These are phyloP conservation scores for Mustela nigripes DNA, from an alignment of 2,113 vertebrate genomes.

Conservation along the genomic window DNA sequence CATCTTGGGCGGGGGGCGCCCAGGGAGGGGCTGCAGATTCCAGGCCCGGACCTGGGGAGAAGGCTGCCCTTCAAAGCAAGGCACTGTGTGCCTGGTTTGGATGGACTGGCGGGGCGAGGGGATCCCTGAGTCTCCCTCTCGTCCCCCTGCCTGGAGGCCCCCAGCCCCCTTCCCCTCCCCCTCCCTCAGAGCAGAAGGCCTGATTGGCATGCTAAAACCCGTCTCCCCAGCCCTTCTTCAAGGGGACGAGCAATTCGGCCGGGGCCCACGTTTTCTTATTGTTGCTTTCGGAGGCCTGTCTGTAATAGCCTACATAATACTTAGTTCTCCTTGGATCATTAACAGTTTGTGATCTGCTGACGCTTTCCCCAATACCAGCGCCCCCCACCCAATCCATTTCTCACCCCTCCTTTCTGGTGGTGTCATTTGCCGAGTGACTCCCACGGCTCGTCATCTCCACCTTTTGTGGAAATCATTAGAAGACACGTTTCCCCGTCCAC, in stretches of 20 bases:
- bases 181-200: neutral
- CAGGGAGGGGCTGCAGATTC: slow-evolving; percentile 36
- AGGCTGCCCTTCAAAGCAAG: slow-evolving; percentile 82
- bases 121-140: neutral
- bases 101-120: neutral
- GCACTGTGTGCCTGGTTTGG: slow-evolving; percentile 68
- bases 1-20: slow-evolving; percentile 65
- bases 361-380: neutral
- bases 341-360: slow-evolving; percentile 68
- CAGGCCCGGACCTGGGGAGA: slow-evolving; percentile 72
- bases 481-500: neutral
- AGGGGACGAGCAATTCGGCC: neutral
- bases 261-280: neutral
- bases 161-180: neutral
- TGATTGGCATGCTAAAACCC: neutral
- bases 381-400: neutral
- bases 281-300: slow-evolving; percentile 53
- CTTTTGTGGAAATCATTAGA: neutral
- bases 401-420: neutral
- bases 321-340: slow-evolving; percentile 75
- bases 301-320: slow-evolving; percentile 48
- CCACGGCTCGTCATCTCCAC: neutral
- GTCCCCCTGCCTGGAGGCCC: neutral
- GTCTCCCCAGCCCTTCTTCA: neutral
- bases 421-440: neutral